These are phyloP conservation scores for Drosophila neocordata DNA, from an alignment of 1,140 invertebrate species.

Conservation along the genomic window DNA sequence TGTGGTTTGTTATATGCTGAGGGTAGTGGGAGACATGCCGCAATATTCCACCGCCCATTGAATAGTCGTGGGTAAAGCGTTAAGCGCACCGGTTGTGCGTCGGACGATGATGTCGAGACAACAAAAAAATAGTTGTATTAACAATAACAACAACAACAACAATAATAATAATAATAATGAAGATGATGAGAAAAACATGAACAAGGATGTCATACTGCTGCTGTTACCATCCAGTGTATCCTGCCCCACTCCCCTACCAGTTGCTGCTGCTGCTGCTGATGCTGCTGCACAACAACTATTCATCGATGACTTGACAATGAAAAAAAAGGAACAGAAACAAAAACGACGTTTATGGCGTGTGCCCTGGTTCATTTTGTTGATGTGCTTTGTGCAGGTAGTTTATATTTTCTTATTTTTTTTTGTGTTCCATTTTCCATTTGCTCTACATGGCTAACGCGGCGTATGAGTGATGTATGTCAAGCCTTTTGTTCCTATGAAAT, in stretches of 20 bases:
- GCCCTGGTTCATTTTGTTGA: constrained; percentile 73
- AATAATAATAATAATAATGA: constrained; percentile 26
- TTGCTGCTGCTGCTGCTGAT: constrained; percentile 28
- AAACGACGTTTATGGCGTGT: constrained; percentile 55
- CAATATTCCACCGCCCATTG: constrained; percentile 11
- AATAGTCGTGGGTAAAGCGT: constrained; percentile 57
- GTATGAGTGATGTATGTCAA: constrained; percentile 52
- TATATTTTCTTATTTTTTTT: constrained; percentile 13
- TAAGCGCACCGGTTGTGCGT: constrained; percentile 51
- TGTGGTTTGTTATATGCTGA: constrained; percentile 12
- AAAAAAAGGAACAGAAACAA: constrained; percentile 13
- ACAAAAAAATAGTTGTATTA: constrained; percentile 33
- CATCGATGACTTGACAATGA: constrained; percentile 65
- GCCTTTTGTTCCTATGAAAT: constrained; percentile 25
- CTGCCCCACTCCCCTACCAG: constrained; percentile 6
- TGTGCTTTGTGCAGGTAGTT: constrained; percentile 67
- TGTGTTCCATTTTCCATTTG: background rate
- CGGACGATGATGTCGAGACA: constrained; percentile 38
- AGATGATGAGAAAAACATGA: constrained; percentile 26
- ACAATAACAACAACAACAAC: constrained; percentile 34
- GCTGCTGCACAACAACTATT: constrained; percentile 58
- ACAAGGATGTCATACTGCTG: constrained; percentile 57
- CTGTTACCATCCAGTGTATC: constrained; percentile 30
- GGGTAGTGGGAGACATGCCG: constrained; percentile 7
- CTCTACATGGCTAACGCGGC: constrained; percentile 15